Conservation (phyloP, 2,113 vertebrate species). For the Seriola aureovittata region DNA sequence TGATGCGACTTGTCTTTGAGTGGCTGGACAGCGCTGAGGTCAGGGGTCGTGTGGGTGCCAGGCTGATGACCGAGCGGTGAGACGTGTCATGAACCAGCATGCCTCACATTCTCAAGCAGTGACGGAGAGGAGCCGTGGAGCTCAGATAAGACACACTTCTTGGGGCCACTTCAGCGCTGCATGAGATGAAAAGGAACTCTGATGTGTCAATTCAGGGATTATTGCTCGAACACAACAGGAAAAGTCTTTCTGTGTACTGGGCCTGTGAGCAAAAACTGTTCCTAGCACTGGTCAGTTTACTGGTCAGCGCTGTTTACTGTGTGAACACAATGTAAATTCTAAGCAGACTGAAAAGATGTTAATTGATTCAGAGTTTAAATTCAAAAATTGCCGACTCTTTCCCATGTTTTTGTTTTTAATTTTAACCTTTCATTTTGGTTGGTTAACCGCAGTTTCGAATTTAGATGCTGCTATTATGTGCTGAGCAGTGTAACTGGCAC, state of each 20-base stretch:
- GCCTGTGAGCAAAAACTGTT: not conserved
- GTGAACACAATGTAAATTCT: not conserved
- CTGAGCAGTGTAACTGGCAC: not conserved
- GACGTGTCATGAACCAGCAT: constrained; percentile 49
- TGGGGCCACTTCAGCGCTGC: not conserved
- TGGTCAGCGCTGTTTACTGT: not conserved
- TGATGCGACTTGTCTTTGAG: constrained; percentile 40
- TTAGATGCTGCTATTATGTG: not conserved
- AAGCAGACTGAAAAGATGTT: not conserved
- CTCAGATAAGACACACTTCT: constrained; percentile 2
- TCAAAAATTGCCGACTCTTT: not conserved
- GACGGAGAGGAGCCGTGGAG: constrained; percentile 1
- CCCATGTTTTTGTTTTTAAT: not conserved
- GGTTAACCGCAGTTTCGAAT: not conserved
- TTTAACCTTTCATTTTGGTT: not conserved
- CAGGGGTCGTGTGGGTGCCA: constrained; percentile 49
- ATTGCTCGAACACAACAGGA: not conserved
- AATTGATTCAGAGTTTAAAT: not conserved
- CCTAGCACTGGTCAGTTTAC: not conserved
- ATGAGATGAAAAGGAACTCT: not conserved
- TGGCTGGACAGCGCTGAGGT: constrained; percentile 41
- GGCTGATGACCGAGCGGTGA: constrained; percentile 48
- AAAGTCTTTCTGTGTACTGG: not conserved
- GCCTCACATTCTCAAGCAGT: constrained; percentile 65
- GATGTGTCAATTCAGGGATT: not conserved